Evolutionary conservation across 2,113 vertebrate genomes (phyloP), one percentile per base, ranked within the genome.

Genomic region (Calonectris borealis): DNA sequence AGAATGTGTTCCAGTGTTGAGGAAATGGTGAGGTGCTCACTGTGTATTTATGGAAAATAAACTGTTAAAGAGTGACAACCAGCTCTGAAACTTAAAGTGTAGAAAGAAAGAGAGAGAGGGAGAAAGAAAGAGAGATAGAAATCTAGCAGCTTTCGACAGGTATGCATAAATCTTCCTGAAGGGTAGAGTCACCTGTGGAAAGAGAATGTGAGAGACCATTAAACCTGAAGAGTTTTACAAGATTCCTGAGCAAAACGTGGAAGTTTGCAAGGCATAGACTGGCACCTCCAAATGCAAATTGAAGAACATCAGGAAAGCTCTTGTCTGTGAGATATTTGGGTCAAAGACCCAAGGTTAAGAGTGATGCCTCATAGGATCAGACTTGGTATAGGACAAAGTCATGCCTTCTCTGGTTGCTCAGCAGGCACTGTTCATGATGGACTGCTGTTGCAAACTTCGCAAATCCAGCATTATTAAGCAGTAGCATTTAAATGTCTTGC

Each of bases 21-120:
- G 65, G 49, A 86, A 81, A 85, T 42, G 83, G 51, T 36, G 88
- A 94, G 46, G 11, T 58, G 40, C 27, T 94, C 40, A 87, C 86
- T 83, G 64, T 93, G 76, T 96, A 69, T 95, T 97, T 95, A 90
- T 93, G 83, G 90, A 97, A 98, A 98, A 97, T 85, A 91, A 94
- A 83, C 76, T 91, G 48, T 91, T 95, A 65, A 96, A 96, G 90
- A 93, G 82, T 94, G 91, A 97, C 95, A 97, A 83, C n/a, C 62
- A 61, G 72, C 69, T 80, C 61, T 70, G 87, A 95, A 97, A 93
- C 51, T 79, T 57, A 85, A 93, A 38, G 60, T 20, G 16, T 44
- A 51, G 70, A 79, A 96, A 90, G 83, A 75, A n/a, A 64, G 61
- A 65, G 42, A 52, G 75, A 86, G 29, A 72, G 19, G 11, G 24